Base-by-base conservation (phyloP, 2,888 invertebrate genomes). In the Drosophila colorata region DNA sequence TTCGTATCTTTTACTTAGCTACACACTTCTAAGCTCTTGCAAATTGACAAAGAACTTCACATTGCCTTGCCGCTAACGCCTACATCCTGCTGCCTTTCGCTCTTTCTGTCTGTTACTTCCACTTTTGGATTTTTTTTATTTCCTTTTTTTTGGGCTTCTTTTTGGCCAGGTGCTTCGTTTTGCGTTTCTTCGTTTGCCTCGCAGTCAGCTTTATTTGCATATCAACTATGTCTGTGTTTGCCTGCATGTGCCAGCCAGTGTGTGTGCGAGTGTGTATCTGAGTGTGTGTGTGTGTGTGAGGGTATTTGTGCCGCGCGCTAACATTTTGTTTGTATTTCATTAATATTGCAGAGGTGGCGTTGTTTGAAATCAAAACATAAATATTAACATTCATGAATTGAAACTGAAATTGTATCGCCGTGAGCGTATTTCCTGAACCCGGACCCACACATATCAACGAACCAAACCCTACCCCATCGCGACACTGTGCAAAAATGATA, bases 331-430 rank as follows among this genome's bases (percentile, higher is more conserved):
- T 88, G 87, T 80, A 79, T 89, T 89, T 89, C 89, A 89, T 89
- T 89, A 89, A 89, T 90, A 90, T 90, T 89, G 89, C 85, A 89
- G 81, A 89, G 83, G 83, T 88, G 90, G 78, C 78, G 79, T 87
- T 89, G 82, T 88, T 88, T 77, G 87, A 85, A 90, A 90, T 88
- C 90, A 90, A 90, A 88, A 88, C 87, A 88, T 88, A 88, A 90
- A 88, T 88, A 88, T 88, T 88, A 88, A 88, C 90, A 89, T 90
- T 88, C 87, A 84, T 80, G 88, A 88, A 88, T 88, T 88, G 90
- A 88, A 88, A 88, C 85, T 79, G 80, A 53, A 53, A 53, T 53
- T 81, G 83, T 85, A 81, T 88, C 78, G 88, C 88, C 89, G 74
- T 61, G 58, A 78, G 88, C 88, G 69, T 52, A 75, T 80, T 88